Evolutionary conservation across 2,113 vertebrate genomes (phyloP), one percentile per base, ranked within the genome.

Genomic region (Caranx melampygus): DNA sequence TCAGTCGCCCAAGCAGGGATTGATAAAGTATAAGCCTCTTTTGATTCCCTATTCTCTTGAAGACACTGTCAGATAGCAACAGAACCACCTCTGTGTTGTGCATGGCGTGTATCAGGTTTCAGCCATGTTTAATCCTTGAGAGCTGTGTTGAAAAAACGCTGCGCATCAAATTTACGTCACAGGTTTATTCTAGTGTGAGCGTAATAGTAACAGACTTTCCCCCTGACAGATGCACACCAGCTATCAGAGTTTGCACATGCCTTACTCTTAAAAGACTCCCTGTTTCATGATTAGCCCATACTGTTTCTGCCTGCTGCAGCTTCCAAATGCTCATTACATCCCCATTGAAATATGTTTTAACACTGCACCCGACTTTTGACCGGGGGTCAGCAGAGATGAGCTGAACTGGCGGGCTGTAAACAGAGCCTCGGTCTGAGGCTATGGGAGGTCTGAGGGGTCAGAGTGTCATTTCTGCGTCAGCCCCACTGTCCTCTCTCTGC

Each of bases 381-480:
- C 54, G 0, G 8, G 80, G 88, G 78, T 86, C 84, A 81, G 75
- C 67, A 31, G 83, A 59, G 80, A 91, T 70, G 91, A 84, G 80
- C 87, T 47, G 79, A 80, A 35, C 71, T 58, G 67, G 58, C 66
- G 79, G 65, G 86, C 74, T 81, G 82, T 79, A 82, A 88, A 89
- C 90, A 81, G 81, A 78, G 79, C 5, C 47, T 77, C n/a, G 18
- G 66, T 82, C 60, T 65, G 78, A 81, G 60, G 72, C 78, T 58
- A 70, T 33, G 35, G 77, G 84, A 72, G 89, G 90, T 87, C 78
- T 14, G 64, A 1, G 5, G 79, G 90, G 90, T 92, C 90, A 89
- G 49, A 47, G 83, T 57, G 87, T 34, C 73, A 66, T 78, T 84
- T 84, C 84, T 86, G 84, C 75, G 47, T 78, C 82, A 51, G 49